Conservation (phyloP, 2,797 vertebrate species). For the Lemur catta region DNA sequence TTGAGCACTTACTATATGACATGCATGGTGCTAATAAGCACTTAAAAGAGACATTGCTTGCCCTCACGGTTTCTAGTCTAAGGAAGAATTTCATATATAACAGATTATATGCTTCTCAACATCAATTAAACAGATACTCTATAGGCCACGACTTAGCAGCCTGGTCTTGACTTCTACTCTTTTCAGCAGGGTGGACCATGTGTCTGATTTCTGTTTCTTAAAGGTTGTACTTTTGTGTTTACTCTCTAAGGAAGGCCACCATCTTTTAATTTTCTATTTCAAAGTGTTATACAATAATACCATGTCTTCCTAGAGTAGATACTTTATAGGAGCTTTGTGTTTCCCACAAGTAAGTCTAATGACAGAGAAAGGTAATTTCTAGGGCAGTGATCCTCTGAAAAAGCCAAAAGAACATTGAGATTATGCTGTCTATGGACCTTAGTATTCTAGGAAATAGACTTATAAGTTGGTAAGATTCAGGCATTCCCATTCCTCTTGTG, state of each 20-base stretch:
- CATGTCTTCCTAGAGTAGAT: not conserved
- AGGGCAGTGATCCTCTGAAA: not conserved
- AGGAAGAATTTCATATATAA: not conserved
- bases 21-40: not conserved
- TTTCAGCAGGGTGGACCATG: not conserved
- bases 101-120: constrained; percentile 22
- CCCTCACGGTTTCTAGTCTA: not conserved
- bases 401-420: not conserved
- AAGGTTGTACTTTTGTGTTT: constrained; percentile 34
- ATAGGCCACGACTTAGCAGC: not conserved
- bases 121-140: constrained; percentile 14
- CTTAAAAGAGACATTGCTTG: constrained; percentile 23
- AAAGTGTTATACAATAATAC: not conserved
- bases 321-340: constrained; percentile 5
- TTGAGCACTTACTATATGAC: not conserved
- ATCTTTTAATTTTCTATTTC: constrained; percentile 34
- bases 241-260: constrained; percentile 12
- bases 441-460: constrained; percentile 44
- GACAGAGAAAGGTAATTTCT: constrained; percentile 50
- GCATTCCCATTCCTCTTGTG: constrained; percentile 8
- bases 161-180: not conserved
- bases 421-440: not conserved
- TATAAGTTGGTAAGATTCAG: constrained; percentile 6
- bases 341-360: constrained; percentile 29
- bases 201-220: constrained; percentile 38